Conservation (phyloP, 1,140 invertebrate species). For the Tetragnatha versicolor region DNA sequence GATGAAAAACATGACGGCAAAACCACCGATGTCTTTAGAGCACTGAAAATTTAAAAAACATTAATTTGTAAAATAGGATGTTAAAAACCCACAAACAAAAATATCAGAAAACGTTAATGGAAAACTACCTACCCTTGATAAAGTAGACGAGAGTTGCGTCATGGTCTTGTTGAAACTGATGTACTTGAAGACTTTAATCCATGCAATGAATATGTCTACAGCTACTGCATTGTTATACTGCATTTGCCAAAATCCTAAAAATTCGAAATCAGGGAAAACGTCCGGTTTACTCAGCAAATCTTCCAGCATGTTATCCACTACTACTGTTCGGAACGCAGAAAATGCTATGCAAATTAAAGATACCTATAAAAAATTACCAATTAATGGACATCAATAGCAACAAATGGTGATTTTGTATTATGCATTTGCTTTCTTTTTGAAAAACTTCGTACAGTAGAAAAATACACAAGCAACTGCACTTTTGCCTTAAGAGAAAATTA, state of each 20-base stretch:
- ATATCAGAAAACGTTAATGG: background rate
- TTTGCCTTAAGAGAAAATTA: too few relatives aligned
- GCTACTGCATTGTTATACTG: constrained; percentile 70
- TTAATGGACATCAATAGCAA: too few relatives aligned
- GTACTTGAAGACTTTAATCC: constrained; percentile 75
- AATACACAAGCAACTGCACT: too few relatives aligned
- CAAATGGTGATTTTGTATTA: too few relatives aligned
- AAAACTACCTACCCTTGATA: constrained; percentile 65
- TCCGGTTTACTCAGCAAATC: constrained; percentile 64
- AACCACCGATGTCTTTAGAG: constrained; percentile 77
- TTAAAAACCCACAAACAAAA: background rate
- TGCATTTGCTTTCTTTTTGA: too few relatives aligned
- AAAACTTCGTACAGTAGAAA: too few relatives aligned
- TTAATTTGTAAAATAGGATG: background rate
- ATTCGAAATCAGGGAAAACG: constrained; percentile 66
- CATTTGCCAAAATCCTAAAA: constrained; percentile 68
- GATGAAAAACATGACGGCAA: constrained; percentile 83
- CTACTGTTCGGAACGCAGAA: constrained; percentile 61
- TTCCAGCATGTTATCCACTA: constrained; percentile 60
- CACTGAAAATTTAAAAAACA: constrained; percentile 65
- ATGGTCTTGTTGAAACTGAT: constrained; percentile 81
- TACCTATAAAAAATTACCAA: constrained; percentile 54
- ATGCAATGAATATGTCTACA: constrained; percentile 71
- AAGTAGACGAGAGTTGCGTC: constrained; percentile 75
- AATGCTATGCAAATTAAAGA: constrained; percentile 63